Conservation (phyloP, 2,113 vertebrate species). For the Maccullochella peelii region DNA sequence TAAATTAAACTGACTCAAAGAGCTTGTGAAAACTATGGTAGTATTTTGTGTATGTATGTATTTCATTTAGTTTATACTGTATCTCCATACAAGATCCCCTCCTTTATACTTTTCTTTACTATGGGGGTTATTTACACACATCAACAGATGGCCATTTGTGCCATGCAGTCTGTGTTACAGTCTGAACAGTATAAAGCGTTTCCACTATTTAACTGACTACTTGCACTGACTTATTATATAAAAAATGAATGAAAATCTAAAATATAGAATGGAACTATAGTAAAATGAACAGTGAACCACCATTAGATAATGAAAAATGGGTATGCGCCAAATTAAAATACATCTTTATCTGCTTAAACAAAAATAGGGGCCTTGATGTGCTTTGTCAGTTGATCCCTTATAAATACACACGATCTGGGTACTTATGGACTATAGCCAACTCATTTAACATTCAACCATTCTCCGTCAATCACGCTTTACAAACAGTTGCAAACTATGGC, state of each 20-base stretch:
- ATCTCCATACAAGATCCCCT: background rate
- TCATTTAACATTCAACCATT: slow-evolving; percentile 42
- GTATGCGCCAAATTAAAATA: too few species aligned
- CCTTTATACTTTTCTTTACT: slow-evolving; percentile 3
- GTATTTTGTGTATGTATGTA: background rate
- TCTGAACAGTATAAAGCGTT: background rate
- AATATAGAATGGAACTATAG: background rate
- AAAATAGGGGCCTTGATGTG: background rate
- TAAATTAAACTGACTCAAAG: slow-evolving; percentile 40
- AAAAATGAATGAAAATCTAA: background rate
- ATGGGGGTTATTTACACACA: slow-evolving; percentile 7
- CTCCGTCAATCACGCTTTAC: slow-evolving; percentile 39
- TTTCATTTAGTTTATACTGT: slow-evolving; percentile 1
- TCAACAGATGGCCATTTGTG: slow-evolving; percentile 32
- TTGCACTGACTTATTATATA: background rate
- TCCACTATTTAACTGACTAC: background rate
- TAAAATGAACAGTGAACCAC: background rate
- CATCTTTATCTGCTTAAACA: too few species aligned
- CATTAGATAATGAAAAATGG: too few species aligned
- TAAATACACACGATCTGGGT: slow-evolving; percentile 47
- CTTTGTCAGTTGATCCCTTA: slow-evolving; percentile 10
- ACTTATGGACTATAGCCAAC: slow-evolving; percentile 17
- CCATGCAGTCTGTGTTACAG: slow-evolving; percentile 15
- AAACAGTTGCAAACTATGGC: slow-evolving; percentile 50
- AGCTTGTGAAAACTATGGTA: slow-evolving; percentile 19